Conservation (phyloP, 2,113 vertebrate species). For the Pseudorasbora parva region DNA sequence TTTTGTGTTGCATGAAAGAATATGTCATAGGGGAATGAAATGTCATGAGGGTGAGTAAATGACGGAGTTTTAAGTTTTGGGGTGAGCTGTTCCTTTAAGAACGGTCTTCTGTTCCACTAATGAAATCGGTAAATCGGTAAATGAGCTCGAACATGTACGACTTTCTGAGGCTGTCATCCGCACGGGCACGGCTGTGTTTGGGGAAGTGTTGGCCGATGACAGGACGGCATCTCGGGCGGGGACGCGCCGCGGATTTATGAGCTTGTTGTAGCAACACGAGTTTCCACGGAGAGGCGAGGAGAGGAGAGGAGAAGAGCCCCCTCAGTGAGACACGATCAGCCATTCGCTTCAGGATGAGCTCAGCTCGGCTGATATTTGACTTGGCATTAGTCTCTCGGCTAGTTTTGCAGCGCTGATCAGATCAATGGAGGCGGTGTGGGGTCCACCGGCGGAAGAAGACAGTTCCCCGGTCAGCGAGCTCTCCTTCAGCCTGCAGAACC, state of each 20-base stretch:
- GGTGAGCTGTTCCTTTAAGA: not conserved
- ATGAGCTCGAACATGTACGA: not conserved
- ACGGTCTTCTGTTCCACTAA: not conserved
- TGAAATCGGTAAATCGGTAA: not conserved
- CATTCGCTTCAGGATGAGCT: not conserved
- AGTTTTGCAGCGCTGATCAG: too few species aligned
- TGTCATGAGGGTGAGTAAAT: not conserved
- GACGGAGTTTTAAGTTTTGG: not conserved
- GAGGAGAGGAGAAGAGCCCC: too few species aligned
- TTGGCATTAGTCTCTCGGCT: too few species aligned
- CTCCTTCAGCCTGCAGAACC: constrained; percentile 55
- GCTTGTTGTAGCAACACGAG: constrained; percentile 63
- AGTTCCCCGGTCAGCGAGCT: constrained; percentile 62
- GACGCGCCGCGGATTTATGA: not conserved
- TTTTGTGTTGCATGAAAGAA: not conserved
- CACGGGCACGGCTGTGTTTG: too few species aligned
- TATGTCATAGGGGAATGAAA: not conserved
- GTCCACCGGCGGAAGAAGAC: constrained; percentile 39
- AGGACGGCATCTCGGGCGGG: not conserved
- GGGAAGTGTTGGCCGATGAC: not conserved
- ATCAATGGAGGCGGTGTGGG: constrained; percentile 16
- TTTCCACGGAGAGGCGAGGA: constrained; percentile 42
- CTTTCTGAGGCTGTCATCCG: not conserved
- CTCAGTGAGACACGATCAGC: not conserved
- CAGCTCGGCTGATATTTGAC: not conserved